A percentile compares a stretch with the other conserved stretches of the same genome.
phyloP scores from a whole-genome alignment of 1,140 invertebrate genomes.

The Bombus confusus region DNA sequence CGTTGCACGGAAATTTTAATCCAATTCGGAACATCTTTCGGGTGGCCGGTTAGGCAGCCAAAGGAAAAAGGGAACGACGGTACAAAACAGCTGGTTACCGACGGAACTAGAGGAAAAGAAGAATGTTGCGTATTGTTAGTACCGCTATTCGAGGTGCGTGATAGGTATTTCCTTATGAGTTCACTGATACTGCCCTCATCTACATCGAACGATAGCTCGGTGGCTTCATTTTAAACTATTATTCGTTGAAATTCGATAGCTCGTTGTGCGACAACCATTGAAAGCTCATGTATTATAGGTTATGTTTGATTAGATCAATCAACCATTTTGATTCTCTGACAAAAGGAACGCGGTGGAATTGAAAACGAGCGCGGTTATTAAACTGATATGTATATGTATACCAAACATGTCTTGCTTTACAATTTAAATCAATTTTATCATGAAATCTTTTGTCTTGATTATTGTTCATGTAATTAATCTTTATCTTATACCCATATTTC shows the following conservation, averaged over 20 bases:
- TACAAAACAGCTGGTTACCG: slow-evolving; percentile 75
- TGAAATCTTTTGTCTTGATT: neutral
- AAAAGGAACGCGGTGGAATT: slow-evolving; percentile 45
- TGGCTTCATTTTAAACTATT: slow-evolving; percentile 13
- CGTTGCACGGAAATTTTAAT: slow-evolving; percentile 81
- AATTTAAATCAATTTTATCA: neutral
- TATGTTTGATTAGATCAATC: neutral
- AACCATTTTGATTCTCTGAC: slow-evolving; percentile 22
- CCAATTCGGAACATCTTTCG: slow-evolving; percentile 81
- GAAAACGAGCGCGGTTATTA: slow-evolving; percentile 41
- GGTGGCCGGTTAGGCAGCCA: slow-evolving; percentile 73
- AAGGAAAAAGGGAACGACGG: slow-evolving; percentile 75
- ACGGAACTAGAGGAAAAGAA: slow-evolving; percentile 66
- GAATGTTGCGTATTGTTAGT: slow-evolving; percentile 73
- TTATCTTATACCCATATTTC: slow-evolving; percentile 7
- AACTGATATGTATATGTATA: neutral
- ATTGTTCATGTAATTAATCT: neutral
- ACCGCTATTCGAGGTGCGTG: slow-evolving; percentile 71
- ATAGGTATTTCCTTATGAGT: neutral
- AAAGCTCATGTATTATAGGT: slow-evolving; percentile 20
- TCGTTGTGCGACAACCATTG: neutral
- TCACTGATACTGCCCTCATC: neutral
- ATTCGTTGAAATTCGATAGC: slow-evolving; percentile 12
- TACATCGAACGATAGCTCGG: neutral
- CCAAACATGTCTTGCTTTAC: neutral